phyloP scores from a whole-genome alignment of 2,797 vertebrate genomes.

The Falco naumanni region DNA sequence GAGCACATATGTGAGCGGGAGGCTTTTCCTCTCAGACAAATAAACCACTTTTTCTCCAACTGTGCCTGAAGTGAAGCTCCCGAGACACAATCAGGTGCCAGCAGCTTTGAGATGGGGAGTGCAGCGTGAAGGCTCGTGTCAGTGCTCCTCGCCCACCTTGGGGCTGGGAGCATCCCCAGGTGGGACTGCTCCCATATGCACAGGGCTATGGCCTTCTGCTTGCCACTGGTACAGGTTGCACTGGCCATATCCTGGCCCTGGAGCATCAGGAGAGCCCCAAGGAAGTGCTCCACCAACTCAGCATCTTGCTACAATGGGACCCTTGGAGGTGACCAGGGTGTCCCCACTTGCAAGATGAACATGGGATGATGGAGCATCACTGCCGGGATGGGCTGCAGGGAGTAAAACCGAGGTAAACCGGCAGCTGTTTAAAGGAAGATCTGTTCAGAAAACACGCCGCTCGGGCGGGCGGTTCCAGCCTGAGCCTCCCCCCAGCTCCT shows the following conservation, averaged over 20 bases:
- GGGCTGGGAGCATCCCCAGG: not conserved
- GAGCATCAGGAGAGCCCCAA: not conserved
- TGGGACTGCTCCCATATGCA: not conserved
- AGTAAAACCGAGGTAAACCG: not conserved
- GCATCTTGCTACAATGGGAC: accelerated
- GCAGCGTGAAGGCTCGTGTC: not conserved
- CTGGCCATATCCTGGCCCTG: not conserved
- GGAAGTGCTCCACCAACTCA: not conserved
- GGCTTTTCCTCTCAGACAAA: not conserved
- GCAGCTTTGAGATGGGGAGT: not conserved
- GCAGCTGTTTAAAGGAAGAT: not conserved
- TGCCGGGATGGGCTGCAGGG: accelerated
- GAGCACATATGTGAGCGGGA: not conserved
- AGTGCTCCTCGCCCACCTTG: accelerated
- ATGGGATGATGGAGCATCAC: not conserved
- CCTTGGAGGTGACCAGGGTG: not conserved
- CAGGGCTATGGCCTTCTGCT: not conserved
- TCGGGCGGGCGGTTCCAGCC: not conserved
- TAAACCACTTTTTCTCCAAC: not conserved
- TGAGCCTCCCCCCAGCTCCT: not conserved
- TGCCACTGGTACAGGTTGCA: accelerated
- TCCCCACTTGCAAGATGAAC: accelerated
- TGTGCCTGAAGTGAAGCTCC: not conserved
- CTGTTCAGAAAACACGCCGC: not conserved
- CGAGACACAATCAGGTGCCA: not conserved